Evolutionary conservation across 2,888 invertebrate species (phyloP).

Genomic region (Rhagonycha lutea): DNA sequence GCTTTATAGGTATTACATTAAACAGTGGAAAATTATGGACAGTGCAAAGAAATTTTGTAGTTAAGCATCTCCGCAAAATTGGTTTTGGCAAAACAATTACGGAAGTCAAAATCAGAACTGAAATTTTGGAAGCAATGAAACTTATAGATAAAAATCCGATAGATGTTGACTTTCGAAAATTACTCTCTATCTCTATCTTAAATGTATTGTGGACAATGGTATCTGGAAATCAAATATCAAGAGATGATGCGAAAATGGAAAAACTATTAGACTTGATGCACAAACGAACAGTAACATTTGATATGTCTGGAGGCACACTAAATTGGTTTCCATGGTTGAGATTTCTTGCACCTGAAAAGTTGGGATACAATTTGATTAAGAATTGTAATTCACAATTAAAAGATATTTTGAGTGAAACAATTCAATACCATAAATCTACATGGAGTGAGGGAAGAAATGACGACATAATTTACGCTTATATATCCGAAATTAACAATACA

Average conservation of each 20-base stretch:
- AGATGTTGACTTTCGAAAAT: slow-evolving; percentile 41
- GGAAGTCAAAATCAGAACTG: slow-evolving; percentile 56
- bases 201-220: slow-evolving; percentile 69
- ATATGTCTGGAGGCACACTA: slow-evolving; percentile 51
- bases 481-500: slow-evolving; percentile 61
- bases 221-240: slow-evolving; percentile 56
- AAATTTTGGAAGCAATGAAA: slow-evolving; percentile 54
- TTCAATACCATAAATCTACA: slow-evolving; percentile 60
- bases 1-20: slow-evolving; percentile 60
- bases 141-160: slow-evolving; percentile 28
- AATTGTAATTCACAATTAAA: slow-evolving; percentile 61
- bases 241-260: slow-evolving; percentile 53
- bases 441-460: slow-evolving; percentile 55
- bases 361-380: slow-evolving; percentile 64
- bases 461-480: slow-evolving; percentile 68
- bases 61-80: slow-evolving; percentile 56
- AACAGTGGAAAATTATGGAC: slow-evolving; percentile 61
- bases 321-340: slow-evolving; percentile 67
- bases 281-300: slow-evolving; percentile 59
- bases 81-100: slow-evolving; percentile 60
- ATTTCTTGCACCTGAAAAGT: slow-evolving; percentile 62
- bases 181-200: slow-evolving; percentile 62
- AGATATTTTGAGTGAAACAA: slow-evolving; percentile 60
- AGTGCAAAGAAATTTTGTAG: slow-evolving; percentile 58
- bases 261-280: slow-evolving; percentile 57